Evolutionary conservation across 2,113 vertebrate genomes (phyloP), one percentile per base, ranked within the genome.

Genomic region (Cinclus mexicanus): DNA sequence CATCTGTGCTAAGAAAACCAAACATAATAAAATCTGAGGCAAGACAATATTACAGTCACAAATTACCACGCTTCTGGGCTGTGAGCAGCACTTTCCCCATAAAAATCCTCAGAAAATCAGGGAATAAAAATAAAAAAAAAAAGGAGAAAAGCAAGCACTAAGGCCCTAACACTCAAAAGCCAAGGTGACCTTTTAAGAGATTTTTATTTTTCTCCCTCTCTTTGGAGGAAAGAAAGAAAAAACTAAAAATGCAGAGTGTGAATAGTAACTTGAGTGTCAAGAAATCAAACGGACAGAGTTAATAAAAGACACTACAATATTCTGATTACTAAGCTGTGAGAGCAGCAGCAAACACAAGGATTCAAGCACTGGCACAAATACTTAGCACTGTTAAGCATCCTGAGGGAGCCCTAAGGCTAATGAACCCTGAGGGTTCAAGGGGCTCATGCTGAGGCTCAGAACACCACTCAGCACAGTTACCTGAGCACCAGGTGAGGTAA

Each of bases 1-100:
- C 99, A 99, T 98, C 98, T 97, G 98, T 96, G 96, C 93, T 98
- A 97, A 98, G 97, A 97, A 97, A 98, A 98, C 98, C 98, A 98
- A 97, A 95, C 71, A 95, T 96, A 98, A 98, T 98, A 98, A 97
- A 98, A 97, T 97, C 98, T 98, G 98, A 97, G 97, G 98, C 97
- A 94, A 87, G 71, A 95, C 97, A 97, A 76, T 86, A 97, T 26
- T 89, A 46, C 93, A 82, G 42, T 67, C 24, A 94, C 49, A 90
- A 92, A 91, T 31, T 70, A 67, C 5, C 24, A 50, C 2, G 37
- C 9, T 70, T 87, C 13, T 26, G 74, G 94, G 49, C 53, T 83
- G 69, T 21, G 28, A 87, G 80, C 55, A 82, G 56, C 67, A 25
- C 42, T 21, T 78, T 56, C 14, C 69, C 26, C 63, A 81, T 37